A percentile compares a stretch with the other conserved stretches of the same genome.
These are phyloP conservation scores for Rosalia funebris DNA, from an alignment of 2,888 invertebrate species.

Conservation along the genomic window DNA sequence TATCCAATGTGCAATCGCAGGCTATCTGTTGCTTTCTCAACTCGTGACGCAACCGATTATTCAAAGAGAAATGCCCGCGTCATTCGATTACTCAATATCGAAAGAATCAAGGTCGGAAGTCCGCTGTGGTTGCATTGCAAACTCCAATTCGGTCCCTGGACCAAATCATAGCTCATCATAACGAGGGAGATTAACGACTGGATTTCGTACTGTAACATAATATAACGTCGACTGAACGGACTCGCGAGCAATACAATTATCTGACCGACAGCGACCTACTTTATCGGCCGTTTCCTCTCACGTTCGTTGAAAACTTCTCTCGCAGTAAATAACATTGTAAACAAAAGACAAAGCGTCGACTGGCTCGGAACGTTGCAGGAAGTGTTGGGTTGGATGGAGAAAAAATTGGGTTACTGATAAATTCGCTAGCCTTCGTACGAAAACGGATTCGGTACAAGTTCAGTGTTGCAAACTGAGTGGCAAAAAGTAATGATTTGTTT, in stretches of 20 bases:
- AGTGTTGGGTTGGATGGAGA: not conserved
- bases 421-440: not conserved
- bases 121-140: not conserved
- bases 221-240: too few relatives aligned
- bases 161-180: not conserved
- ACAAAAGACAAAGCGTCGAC: not conserved
- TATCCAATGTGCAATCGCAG: too few relatives aligned
- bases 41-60: not conserved
- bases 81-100: not conserved
- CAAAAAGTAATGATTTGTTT: not conserved
- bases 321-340: not conserved
- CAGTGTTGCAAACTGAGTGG: not conserved
- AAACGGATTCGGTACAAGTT: not conserved
- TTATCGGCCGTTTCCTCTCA: not conserved
- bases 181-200: not conserved
- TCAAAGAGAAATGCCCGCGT: not conserved
- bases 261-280: constrained; percentile 3
- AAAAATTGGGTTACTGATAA: constrained; percentile 18
- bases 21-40: not conserved
- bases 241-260: not conserved
- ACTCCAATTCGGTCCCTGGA: not conserved
- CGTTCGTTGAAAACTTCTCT: constrained; percentile 6
- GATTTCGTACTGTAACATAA: too few relatives aligned
- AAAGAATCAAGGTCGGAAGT: not conserved
- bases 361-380: not conserved